Conservation (phyloP, 2,888 invertebrate genomes). For the Rotaria magnacalcarata region DNA sequence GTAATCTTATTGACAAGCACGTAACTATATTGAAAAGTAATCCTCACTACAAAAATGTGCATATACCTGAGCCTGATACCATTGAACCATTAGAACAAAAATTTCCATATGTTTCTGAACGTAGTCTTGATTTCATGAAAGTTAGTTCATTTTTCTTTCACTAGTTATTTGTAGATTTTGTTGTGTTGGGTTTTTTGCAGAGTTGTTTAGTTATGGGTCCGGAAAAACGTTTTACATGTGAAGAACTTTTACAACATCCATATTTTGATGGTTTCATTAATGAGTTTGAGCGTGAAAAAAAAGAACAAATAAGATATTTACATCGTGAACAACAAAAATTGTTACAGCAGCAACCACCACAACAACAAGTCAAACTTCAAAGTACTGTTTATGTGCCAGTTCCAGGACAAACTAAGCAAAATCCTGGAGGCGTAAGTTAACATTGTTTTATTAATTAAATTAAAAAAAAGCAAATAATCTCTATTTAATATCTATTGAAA, state of each 20-base stretch:
- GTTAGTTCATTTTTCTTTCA: not conserved
- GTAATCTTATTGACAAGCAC: conserved; percentile 85
- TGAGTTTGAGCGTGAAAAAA: conserved; percentile 43
- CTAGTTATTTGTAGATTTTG: not conserved
- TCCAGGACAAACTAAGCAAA: not conserved
- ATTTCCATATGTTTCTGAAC: conserved; percentile 67
- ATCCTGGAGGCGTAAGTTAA: not conserved
- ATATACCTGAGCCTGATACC: conserved; percentile 81
- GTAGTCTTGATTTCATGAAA: conserved; percentile 49
- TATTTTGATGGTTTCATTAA: conserved; percentile 45
- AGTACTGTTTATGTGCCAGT: not conserved
- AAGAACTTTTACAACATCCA: conserved; percentile 43
- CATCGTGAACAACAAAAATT: conserved; percentile 32
- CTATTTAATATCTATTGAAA: not conserved
- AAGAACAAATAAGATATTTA: not conserved
- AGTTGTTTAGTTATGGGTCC: conserved; percentile 46
- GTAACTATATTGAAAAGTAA: conserved; percentile 92
- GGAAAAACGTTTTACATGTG: conserved; percentile 41
- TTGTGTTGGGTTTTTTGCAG: not conserved
- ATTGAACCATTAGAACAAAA: conserved; percentile 78
- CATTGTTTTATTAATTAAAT: not conserved
- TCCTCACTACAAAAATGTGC: conserved; percentile 85
- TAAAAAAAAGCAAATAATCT: too few species aligned
- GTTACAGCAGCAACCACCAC: not conserved
- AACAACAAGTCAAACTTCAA: not conserved